Conservation (phyloP, 2,797 vertebrate species). For the Oryzias dopingdopingensis region DNA sequence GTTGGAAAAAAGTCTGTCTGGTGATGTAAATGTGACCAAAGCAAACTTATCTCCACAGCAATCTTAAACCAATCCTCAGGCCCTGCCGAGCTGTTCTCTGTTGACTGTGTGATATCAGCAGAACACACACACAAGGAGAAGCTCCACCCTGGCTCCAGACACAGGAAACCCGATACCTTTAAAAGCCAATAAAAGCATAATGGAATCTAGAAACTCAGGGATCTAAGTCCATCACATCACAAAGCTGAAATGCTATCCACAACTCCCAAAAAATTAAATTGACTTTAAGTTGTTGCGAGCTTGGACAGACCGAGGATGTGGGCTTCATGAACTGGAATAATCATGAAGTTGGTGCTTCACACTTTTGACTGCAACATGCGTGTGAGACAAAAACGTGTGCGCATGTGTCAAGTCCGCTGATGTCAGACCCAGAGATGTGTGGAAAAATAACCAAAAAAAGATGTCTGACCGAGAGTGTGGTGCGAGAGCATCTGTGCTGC, state of each 20-base stretch:
- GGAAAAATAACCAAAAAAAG: conserved; percentile 61
- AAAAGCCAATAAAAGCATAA: conserved; percentile 80
- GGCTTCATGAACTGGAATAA: conserved; percentile 25
- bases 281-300: conserved; percentile 47
- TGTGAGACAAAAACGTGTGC: conserved; percentile 5
- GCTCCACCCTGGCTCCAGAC: conserved; percentile 72
- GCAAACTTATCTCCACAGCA: conserved; percentile 54
- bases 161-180: conserved; percentile 72
- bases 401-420: conserved; percentile 15
- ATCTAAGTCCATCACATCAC: conserved; percentile 60
- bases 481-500: conserved; percentile 37
- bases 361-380: conserved; percentile 2
- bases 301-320: conserved; percentile 21
- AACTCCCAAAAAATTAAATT: conserved; percentile 61
- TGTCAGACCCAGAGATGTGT: conserved; percentile 34
- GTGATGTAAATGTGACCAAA: conserved; percentile 52
- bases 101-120: conserved; percentile 58
- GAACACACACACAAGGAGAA: conserved; percentile 23
- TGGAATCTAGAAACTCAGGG: conserved; percentile 71
- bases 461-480: conserved; percentile 24
- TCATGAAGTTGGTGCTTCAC: conserved; percentile 17
- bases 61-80: conserved; percentile 66
- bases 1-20: conserved; percentile 40
- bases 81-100: conserved; percentile 31
- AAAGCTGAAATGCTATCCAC: conserved; percentile 57